These are phyloP conservation scores for Ephydatia muelleri DNA, from an alignment of 37 sponge, comb jelly and placozoan genomes.

Conservation along the genomic window DNA sequence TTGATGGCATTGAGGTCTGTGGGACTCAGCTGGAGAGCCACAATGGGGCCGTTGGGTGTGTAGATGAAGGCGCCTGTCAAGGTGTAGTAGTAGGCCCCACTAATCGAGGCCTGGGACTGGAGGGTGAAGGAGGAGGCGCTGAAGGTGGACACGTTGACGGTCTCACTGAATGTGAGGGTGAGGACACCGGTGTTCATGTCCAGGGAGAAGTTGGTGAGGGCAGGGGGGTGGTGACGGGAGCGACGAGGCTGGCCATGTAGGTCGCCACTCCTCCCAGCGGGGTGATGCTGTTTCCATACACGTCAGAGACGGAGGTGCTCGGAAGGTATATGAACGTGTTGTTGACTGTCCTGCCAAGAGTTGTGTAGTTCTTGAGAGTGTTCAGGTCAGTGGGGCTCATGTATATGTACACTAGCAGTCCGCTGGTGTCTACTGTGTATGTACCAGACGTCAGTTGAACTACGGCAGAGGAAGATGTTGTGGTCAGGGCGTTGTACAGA, in stretches of 20 bases:
- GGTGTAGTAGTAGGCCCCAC: slow-evolving; percentile 22
- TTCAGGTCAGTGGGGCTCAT: slow-evolving; percentile 54
- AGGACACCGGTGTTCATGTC: slow-evolving; percentile 71
- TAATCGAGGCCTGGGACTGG: slow-evolving; percentile 27
- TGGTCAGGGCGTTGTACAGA: slow-evolving; percentile 67
- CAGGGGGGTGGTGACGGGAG: slow-evolving; percentile 65
- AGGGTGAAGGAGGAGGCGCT: slow-evolving; percentile 55
- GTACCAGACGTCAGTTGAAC: slow-evolving; percentile 37
- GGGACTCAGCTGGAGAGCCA: slow-evolving; percentile 56
- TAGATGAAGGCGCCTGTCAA: slow-evolving; percentile 42
- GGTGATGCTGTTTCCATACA: slow-evolving; percentile 57
- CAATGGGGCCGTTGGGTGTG: slow-evolving; percentile 33
- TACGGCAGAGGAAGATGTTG: slow-evolving; percentile 15
- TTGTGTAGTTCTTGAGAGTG: slow-evolving; percentile 50
- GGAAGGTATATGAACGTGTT: slow-evolving; percentile 74
- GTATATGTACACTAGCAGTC: slow-evolving; percentile 30
- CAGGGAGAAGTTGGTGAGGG: slow-evolving; percentile 57
- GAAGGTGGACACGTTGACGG: slow-evolving; percentile 66
- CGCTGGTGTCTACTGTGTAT: slow-evolving; percentile 14
- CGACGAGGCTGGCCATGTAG: slow-evolving; percentile 47
- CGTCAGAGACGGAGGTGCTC: slow-evolving; percentile 56
- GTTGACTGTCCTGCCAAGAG: slow-evolving; percentile 55
- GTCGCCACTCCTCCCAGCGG: slow-evolving; percentile 59
- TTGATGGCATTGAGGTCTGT: slow-evolving; percentile 83
- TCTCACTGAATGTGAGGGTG: slow-evolving; percentile 70